Conservation (phyloP, 2,113 vertebrate species). For the Cairina moschata region DNA sequence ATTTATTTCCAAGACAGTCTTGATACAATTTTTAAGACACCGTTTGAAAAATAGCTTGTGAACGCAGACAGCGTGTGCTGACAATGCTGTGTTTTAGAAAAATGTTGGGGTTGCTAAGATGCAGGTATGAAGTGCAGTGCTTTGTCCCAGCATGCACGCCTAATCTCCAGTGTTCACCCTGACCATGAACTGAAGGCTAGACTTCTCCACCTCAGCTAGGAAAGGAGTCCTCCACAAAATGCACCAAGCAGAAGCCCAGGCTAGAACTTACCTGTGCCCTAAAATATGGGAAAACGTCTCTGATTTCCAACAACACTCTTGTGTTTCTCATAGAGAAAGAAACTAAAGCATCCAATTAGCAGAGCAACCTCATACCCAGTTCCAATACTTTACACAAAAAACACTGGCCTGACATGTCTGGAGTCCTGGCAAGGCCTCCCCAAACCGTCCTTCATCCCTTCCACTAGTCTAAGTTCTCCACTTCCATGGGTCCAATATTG, state of each 20-base stretch:
- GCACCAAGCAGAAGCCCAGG: neutral
- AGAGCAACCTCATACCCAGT: neutral
- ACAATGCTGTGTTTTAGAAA: neutral
- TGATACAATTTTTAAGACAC: neutral
- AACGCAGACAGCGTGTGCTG: rapidly evolving
- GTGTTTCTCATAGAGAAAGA: neutral
- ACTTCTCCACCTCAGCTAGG: neutral
- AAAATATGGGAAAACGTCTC: neutral
- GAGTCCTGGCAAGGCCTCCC: neutral
- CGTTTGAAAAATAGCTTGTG: neutral
- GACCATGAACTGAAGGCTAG: neutral
- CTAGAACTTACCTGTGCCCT: neutral
- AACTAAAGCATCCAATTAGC: neutral
- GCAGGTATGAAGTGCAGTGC: neutral
- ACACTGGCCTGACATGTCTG: neutral
- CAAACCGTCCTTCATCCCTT: neutral
- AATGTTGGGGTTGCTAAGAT: neutral
- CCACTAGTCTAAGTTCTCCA: neutral
- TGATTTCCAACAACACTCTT: neutral
- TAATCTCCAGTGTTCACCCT: neutral
- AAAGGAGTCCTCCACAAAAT: neutral
- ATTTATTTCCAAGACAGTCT: slow-evolving; percentile 1
- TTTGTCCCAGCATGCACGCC: neutral
- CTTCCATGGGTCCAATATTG: neutral
- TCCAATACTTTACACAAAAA: neutral